A percentile compares a stretch with the other conserved stretches of the same genome.
phyloP scores from a whole-genome alignment of 2,113 vertebrate species.

The Cyphomyrus discorhynchus region DNA sequence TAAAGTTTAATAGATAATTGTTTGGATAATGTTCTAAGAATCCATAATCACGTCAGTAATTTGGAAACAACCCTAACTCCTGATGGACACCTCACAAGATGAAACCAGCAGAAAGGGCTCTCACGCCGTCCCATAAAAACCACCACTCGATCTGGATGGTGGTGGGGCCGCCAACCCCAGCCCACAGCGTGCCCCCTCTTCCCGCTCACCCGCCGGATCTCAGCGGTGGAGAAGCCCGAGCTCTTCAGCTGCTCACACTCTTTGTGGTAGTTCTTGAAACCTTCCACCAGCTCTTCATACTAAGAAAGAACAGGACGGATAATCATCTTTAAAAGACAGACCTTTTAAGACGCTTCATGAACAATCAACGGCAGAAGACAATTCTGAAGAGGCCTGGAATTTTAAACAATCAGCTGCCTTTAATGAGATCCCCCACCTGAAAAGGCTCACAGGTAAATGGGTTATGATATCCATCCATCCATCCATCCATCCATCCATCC shows the following conservation, averaged over 20 bases:
- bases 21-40: background rate
- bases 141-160: background rate
- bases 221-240: slow-evolving; percentile 87
- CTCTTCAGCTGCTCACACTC: slow-evolving; percentile 88
- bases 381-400: background rate
- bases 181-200: background rate
- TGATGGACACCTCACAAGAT: background rate
- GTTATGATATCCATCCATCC: background rate
- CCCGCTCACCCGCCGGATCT: slow-evolving; percentile 83
- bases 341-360: background rate
- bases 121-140: background rate
- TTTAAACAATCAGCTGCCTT: background rate
- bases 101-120: background rate
- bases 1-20: background rate
- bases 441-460: background rate
- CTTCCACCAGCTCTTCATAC: slow-evolving; percentile 94
- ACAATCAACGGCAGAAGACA: background rate
- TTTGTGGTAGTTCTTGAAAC: slow-evolving; percentile 89
- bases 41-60: background rate
- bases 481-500: too few species aligned
- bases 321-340: background rate
- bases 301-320: slow-evolving; percentile 48
- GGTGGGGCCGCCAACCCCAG: too few species aligned
- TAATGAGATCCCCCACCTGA: background rate
- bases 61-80: background rate